Conservation (phyloP, 2,797 vertebrate species). For the Enteromius thamalakanensis region DNA sequence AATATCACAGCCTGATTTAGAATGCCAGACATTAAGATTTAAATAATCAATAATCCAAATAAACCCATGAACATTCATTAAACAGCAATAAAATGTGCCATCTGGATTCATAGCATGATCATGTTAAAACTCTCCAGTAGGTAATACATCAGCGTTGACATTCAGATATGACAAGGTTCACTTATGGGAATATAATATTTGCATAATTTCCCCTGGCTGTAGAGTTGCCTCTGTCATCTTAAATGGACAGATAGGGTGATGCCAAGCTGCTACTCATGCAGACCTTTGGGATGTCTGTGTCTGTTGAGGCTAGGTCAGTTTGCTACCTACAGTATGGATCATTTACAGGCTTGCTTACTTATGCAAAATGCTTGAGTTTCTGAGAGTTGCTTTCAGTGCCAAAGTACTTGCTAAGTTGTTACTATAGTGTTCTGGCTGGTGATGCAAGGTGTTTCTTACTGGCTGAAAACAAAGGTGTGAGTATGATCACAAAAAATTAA, state of each 20-base stretch:
- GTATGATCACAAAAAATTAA: not conserved
- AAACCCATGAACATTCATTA: not conserved
- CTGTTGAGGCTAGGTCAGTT: not conserved
- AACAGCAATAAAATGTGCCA: not conserved
- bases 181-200: constrained; percentile 52
- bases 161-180: constrained; percentile 47
- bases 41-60: not conserved
- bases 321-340: not conserved
- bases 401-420: not conserved
- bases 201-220: constrained; percentile 50
- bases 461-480: not conserved
- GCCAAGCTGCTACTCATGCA: constrained; percentile 38
- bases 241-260: constrained; percentile 18
- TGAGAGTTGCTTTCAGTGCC: not conserved
- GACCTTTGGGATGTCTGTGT: constrained; percentile 27
- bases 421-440: not conserved
- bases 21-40: not conserved
- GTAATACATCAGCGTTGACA: constrained; percentile 34
- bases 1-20: not conserved
- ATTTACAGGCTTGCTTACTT: not conserved
- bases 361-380: not conserved
- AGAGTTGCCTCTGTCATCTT: constrained; percentile 35
- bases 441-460: not conserved
- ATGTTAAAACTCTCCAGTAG: not conserved
- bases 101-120: constrained; percentile 43